Percentiles rank a stretch among this genome's conserved stretches.
Conservation (phyloP, 2,113 vertebrate genomes). For the Pyrgilauda ruficollis region DNA sequence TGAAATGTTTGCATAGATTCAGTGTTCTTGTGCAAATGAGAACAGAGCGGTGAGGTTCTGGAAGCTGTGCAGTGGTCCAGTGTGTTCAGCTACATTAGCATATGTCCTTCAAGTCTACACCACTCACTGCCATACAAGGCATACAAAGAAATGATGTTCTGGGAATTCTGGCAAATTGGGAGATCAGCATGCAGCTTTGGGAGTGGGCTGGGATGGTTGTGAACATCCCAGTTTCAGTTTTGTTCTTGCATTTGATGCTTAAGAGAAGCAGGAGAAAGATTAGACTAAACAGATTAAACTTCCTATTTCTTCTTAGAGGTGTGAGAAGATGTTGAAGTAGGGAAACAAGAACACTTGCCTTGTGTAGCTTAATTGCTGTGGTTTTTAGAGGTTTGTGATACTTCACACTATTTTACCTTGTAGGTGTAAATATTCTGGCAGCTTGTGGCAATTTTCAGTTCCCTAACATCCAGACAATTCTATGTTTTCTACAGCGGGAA, state of each 20-base stretch:
- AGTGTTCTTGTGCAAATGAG: not conserved
- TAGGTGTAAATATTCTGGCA: not conserved
- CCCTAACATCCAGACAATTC: not conserved
- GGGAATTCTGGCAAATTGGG: not conserved
- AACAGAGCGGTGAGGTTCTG: not conserved
- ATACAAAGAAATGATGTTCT: not conserved
- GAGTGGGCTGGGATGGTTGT: not conserved
- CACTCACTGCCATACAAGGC: fast-evolving
- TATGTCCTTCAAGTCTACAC: not conserved
- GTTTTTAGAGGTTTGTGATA: not conserved
- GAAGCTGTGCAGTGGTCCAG: not conserved
- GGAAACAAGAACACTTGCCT: not conserved
- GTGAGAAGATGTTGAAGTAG: not conserved
- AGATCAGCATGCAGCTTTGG: not conserved
- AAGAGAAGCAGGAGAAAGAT: not conserved
- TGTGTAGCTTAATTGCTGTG: not conserved
- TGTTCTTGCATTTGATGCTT: not conserved
- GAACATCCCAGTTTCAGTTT: not conserved
- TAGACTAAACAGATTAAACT: not conserved
- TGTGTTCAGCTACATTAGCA: not conserved
- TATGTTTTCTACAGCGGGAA: not conserved
- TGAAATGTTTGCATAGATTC: not conserved
- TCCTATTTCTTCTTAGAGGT: not conserved
- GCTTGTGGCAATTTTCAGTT: not conserved
- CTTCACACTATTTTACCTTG: fast-evolving